A percentile compares a stretch with the other conserved stretches of the same genome.
Conservation (phyloP, 2,797 vertebrate species). For the Hyperoplus lanceolatus region DNA sequence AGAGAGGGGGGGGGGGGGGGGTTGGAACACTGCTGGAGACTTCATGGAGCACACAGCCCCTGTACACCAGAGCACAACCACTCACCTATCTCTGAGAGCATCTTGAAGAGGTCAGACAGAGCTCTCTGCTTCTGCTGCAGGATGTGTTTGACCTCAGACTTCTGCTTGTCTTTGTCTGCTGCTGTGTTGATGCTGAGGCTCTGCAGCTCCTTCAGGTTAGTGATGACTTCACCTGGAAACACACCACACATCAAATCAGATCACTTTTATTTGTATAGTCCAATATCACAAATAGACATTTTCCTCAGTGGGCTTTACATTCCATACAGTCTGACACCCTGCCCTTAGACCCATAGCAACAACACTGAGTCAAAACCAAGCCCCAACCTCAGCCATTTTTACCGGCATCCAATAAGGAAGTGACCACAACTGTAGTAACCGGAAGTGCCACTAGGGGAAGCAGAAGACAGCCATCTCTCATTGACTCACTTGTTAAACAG, state of each 20-base stretch:
- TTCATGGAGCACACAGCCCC: too few species aligned
- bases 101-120: conserved; percentile 95
- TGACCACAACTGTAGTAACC: too few species aligned
- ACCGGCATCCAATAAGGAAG: too few species aligned
- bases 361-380: too few species aligned
- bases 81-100: conserved; percentile 91
- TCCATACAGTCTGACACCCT: too few species aligned
- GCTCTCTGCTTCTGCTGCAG: conserved; percentile 96
- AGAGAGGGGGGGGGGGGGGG: background rate
- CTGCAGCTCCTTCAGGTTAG: conserved; percentile 89
- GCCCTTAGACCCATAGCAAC: too few species aligned
- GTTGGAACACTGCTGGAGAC: background rate
- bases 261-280: background rate
- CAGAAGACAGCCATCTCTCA: too few species aligned
- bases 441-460: too few species aligned
- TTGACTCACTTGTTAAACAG: too few species aligned
- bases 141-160: conserved; percentile 93
- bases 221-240: conserved; percentile 88
- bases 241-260: background rate
- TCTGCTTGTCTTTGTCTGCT: conserved; percentile 93
- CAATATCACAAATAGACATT: too few species aligned
- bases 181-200: conserved; percentile 86
- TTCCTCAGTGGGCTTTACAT: too few species aligned
- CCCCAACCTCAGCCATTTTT: too few species aligned
- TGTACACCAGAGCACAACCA: background rate